phyloP scores from a whole-genome alignment of 1,140 invertebrate genomes.

The Diabrotica virgifera region DNA sequence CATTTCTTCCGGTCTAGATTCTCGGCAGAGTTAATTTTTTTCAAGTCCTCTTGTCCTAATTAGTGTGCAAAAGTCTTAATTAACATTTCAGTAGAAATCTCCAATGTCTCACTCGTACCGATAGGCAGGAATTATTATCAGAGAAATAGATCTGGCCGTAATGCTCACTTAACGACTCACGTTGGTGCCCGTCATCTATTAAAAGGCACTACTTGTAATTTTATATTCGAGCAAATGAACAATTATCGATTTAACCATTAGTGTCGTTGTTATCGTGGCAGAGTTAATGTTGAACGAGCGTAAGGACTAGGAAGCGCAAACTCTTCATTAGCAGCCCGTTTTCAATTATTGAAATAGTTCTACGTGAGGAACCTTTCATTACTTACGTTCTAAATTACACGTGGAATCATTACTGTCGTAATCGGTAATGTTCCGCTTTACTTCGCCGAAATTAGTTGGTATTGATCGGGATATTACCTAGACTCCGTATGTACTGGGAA shows the following conservation, averaged over 20 bases:
- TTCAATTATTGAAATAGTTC: conserved; percentile 30
- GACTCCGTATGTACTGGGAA: background rate
- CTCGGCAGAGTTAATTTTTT: no score
- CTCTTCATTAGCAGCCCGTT: conserved; percentile 35
- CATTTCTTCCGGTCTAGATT: no score
- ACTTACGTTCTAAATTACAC: conserved; percentile 12
- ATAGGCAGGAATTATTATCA: background rate
- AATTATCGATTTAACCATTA: conserved; percentile 47
- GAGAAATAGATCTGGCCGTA: background rate
- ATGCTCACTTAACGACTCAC: background rate
- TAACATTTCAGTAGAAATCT: background rate
- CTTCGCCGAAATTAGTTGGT: background rate
- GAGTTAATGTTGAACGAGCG: conserved; percentile 22
- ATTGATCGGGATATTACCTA: background rate
- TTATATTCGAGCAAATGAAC: conserved; percentile 34
- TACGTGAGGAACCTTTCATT: conserved; percentile 18
- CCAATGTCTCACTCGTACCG: background rate
- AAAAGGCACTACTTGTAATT: conserved; percentile 2
- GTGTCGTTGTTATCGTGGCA: conserved; percentile 27
- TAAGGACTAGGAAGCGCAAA: conserved; percentile 36
- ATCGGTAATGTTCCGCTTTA: background rate
- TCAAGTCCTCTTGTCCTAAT: no score
- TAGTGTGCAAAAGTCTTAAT: background rate
- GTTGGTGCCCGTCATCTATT: background rate
- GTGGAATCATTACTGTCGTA: background rate